Percentiles rank a stretch among this genome's conserved stretches.
phyloP scores from a whole-genome alignment of 2,888 invertebrate species.

The Drosophila prolongata region DNA sequence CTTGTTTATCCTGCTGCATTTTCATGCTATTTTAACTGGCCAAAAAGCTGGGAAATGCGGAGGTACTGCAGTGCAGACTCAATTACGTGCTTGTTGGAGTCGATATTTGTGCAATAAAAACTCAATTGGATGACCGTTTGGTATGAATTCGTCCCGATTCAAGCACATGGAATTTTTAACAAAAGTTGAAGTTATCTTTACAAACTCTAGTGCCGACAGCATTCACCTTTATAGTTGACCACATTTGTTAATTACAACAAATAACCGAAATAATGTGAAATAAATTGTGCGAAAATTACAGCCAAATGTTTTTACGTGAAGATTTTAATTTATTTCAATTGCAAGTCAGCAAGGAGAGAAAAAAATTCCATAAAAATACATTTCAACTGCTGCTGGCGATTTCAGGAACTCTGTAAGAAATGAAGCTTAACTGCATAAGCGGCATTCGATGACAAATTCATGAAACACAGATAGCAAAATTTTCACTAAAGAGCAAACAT shows the following conservation, averaged over 20 bases:
- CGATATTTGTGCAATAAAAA: slow-evolving; percentile 62
- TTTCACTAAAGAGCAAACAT: too few species aligned
- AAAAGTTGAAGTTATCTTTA: slow-evolving; percentile 18
- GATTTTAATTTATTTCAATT: slow-evolving; percentile 49
- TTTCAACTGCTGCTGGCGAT: slow-evolving; percentile 6
- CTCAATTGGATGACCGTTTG: slow-evolving; percentile 55
- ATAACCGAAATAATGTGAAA: slow-evolving; percentile 7
- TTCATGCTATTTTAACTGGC: slow-evolving; percentile 60
- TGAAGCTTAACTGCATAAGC: not conserved
- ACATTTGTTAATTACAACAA: slow-evolving; percentile 42
- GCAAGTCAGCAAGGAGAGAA: slow-evolving; percentile 19
- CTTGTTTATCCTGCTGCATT: slow-evolving; percentile 58
- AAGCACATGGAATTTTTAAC: not conserved
- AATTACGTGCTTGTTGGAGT: slow-evolving; percentile 71
- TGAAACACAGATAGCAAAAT: not conserved
- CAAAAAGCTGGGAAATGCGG: not conserved
- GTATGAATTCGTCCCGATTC: slow-evolving; percentile 6
- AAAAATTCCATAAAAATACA: slow-evolving; percentile 13
- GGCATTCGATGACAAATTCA: slow-evolving; percentile 1
- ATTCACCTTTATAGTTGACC: slow-evolving; percentile 22
- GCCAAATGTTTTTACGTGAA: slow-evolving; percentile 42
- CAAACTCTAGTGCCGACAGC: slow-evolving; percentile 31
- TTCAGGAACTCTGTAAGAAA: too few species aligned
- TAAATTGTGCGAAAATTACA: slow-evolving; percentile 40
- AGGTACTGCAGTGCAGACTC: slow-evolving; percentile 52